Percentiles rank a stretch among this genome's conserved stretches.
These are phyloP conservation scores for Falco concolor DNA, from an alignment of 2,797 vertebrate genomes.

Conservation along the genomic window DNA sequence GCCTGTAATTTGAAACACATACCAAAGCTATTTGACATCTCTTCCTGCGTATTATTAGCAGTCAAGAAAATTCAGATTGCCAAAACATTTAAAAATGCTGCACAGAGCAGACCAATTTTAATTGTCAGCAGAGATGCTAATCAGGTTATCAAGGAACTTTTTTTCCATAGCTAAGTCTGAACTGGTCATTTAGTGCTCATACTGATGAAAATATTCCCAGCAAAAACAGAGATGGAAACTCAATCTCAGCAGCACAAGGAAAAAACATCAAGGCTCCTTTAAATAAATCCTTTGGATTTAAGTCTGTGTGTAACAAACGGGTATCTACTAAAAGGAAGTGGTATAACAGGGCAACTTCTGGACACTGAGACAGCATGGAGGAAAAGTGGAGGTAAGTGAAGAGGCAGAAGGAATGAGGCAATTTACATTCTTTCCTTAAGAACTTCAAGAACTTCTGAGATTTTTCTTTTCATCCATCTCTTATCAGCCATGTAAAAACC, in stretches of 20 bases:
- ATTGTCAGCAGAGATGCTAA: neutral
- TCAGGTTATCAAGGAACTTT: neutral
- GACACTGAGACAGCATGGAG: neutral
- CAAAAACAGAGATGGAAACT: neutral
- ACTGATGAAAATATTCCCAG: neutral
- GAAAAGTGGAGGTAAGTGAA: neutral
- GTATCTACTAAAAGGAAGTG: neutral
- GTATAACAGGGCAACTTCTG: neutral
- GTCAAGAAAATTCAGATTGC: neutral
- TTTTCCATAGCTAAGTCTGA: neutral
- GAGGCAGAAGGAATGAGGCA: neutral
- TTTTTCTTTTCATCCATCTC: neutral
- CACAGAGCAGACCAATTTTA: neutral
- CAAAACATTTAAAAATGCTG: conserved; percentile 2
- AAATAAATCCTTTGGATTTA: neutral
- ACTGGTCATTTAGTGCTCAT: neutral
- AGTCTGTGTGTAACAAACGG: neutral
- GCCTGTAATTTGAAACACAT: neutral
- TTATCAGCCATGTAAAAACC: neutral
- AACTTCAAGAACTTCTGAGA: neutral
- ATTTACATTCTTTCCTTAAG: neutral
- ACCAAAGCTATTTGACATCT: neutral
- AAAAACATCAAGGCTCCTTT: neutral
- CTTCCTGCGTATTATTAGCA: conserved; percentile 6
- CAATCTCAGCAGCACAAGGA: neutral